Evolutionary conservation across 1,140 invertebrate genomes (phyloP), one percentile per base, ranked within the genome.

Genomic region (Callitettix versicolor): DNA sequence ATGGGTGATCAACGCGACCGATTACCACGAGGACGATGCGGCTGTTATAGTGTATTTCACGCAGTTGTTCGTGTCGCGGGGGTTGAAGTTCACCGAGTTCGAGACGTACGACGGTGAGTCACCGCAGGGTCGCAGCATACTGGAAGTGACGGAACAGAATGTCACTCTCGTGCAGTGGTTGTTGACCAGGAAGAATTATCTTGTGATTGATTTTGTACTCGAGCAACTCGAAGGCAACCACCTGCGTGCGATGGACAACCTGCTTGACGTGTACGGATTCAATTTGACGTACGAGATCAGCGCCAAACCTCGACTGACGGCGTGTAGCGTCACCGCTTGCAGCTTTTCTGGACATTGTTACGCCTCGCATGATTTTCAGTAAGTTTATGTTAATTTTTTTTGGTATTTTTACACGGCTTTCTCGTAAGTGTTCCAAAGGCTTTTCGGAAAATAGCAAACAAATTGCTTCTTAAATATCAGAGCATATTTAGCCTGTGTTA

Each of bases 221-320:
- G 73, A 80, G 56, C 71, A 81, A 20, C 72, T 88, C 51, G 85
- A 87, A 60, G 88, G 88, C 5, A 84, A 86, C 33, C 88, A 94
- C 68, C 71, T 93, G 40, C 73, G 91, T 1, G 87, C 88, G 0
- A 69, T 89, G 40, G 80, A 88, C 60, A 78, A 84, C 46, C 73
- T 93, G 9, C 73, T 92, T 17, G 81, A 91, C 57, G 87, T 91
- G 3, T 91, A 85, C 65, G 90, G 90, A 7, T 93, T 95, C 72
- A 95, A 95, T 68, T 82, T 94, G 58, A 94, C 90, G 3, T 94
- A 92, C 67, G 87, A 91, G 65, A 82, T 93, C 12, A n/a, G 18
- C 20, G 26, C 41, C 0, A 55, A 56, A 12, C 24, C 47, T 9
- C 44, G 41, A 5, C 12, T 9, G 17, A 33, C 46, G 30, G 78